Evolutionary conservation across 2,113 vertebrate species (phyloP), one percentile per base, ranked within the genome.

Genomic region (Solea solea): DNA sequence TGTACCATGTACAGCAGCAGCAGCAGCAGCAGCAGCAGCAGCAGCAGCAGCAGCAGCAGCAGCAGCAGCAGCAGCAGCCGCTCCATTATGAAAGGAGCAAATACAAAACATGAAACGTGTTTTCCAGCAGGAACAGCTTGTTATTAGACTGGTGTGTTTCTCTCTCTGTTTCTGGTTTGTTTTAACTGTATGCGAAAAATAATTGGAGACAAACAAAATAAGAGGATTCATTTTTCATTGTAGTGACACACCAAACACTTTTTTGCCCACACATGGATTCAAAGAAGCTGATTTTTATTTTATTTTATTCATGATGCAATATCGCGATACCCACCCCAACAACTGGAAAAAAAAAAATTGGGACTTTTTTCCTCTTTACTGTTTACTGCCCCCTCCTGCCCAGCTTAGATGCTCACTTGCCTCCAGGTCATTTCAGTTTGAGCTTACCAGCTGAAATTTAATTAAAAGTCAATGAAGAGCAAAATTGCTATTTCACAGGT

Each of bases 381-480:
- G 34, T 3, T n/a, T n/a, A n/a, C n/a, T n/a, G n/a, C 34, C 34
- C 5, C 34, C 34, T 34, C 34, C 34, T 34, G 34, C 3, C 34
- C 34, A 34, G 21, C 21, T 21, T 21, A 21, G 34, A 34, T 6
- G 5, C 34, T 34, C 34, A 34, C 2, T 34, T 1, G 34, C 34
- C 34, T 6, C 5, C 34, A 34, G 34, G 34, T 34, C 34, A 34
- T 34, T 34, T 34, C 3, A 34, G 5, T 34, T 34, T 34, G 34
- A 14, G 45, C 67, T 75, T 80, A 63, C 57, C 71, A 66, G 68
- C 57, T 74, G 60, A 72, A 81, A 79, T 49, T 53, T 76, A 85
- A 83, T 82, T 80, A 80, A 83, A 81, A 84, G 58, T 75, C 76
- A 84, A 70, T 72, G 74, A 83, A 78, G 79, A 80, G 62, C 69